Evolutionary conservation across 2,113 vertebrate genomes (phyloP).

Genomic region (Alectura lathami): DNA sequence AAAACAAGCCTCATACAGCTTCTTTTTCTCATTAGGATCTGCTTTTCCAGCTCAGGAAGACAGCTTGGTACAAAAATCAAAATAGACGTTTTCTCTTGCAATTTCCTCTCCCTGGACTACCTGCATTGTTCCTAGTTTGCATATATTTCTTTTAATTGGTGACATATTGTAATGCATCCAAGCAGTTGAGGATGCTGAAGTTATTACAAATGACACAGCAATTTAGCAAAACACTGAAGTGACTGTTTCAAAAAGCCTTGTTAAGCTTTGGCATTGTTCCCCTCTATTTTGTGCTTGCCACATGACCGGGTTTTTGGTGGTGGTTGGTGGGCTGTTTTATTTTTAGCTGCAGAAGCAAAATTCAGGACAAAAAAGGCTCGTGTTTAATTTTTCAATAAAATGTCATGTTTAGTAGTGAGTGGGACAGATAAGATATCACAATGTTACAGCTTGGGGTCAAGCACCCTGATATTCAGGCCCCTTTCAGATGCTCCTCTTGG

Average conservation of each 20-base stretch:
- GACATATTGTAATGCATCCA: not conserved
- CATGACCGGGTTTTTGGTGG: conserved; percentile 58
- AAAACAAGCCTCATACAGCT: not conserved
- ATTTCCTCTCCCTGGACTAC: not conserved
- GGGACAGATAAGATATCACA: not conserved
- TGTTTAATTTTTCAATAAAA: conserved; percentile 21
- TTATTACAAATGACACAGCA: conserved; percentile 53
- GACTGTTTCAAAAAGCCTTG: conserved; percentile 67
- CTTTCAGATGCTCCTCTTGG: not conserved
- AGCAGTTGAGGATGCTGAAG: conserved; percentile 14
- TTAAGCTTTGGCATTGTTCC: conserved; percentile 72
- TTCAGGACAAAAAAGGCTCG: not conserved
- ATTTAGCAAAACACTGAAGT: conserved; percentile 64
- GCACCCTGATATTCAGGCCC: not conserved
- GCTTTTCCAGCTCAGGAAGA: not conserved
- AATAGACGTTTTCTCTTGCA: not conserved
- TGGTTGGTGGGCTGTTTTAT: conserved; percentile 23
- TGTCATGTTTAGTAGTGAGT: not conserved
- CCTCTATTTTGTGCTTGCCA: conserved; percentile 16
- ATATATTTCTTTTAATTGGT: conserved; percentile 37
- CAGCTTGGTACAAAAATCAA: not conserved
- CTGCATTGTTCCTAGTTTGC: not conserved
- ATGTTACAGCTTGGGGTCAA: not conserved
- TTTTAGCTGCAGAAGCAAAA: conserved; percentile 44
- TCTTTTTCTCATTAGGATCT: not conserved